phyloP scores from a whole-genome alignment of 2,797 vertebrate species.

The Chelonia mydas region DNA sequence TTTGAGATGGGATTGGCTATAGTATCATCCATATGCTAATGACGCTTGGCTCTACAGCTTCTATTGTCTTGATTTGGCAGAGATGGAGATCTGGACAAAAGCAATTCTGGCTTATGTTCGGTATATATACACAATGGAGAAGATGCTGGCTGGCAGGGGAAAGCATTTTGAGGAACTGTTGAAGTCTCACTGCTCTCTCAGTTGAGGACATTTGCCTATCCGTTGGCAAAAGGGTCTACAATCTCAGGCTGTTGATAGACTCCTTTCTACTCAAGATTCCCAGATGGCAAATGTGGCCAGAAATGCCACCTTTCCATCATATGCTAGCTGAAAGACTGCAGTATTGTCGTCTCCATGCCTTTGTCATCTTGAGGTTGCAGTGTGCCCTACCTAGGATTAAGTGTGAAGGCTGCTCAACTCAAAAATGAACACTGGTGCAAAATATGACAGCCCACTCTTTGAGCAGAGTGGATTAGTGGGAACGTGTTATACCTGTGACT shows the following conservation, averaged over 20 bases:
- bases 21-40: background rate
- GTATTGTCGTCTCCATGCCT: background rate
- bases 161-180: background rate
- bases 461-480: background rate
- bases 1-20: background rate
- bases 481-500: background rate
- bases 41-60: background rate
- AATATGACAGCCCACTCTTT: background rate
- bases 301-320: background rate
- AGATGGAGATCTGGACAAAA: background rate
- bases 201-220: background rate
- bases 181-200: background rate
- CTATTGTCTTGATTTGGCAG: background rate
- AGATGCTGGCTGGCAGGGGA: background rate
- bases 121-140: background rate
- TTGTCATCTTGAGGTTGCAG: accelerated
- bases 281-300: background rate
- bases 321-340: background rate
- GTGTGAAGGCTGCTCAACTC: background rate
- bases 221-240: background rate
- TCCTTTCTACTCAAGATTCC: background rate
- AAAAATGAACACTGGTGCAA: background rate
- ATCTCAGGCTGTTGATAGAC: background rate
- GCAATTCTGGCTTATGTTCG: background rate
- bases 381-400: background rate